These are phyloP conservation scores for Apodemus agrarius DNA, from an alignment of 2,797 vertebrate genomes.

Conservation along the genomic window DNA sequence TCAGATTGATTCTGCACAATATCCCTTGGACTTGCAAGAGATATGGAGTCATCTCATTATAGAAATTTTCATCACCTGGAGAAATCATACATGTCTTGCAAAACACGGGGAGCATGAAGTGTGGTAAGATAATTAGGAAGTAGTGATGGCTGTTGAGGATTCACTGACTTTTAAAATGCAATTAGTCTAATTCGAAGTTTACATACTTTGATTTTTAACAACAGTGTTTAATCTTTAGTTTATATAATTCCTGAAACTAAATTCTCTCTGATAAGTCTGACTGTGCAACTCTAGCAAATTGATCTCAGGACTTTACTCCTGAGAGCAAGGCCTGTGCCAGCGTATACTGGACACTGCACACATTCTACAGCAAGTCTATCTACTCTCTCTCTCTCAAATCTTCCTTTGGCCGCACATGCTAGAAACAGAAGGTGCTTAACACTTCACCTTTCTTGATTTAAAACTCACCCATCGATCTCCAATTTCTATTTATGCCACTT, in stretches of 20 bases:
- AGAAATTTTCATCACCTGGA: neutral
- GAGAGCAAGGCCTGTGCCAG: neutral
- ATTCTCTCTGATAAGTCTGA: neutral
- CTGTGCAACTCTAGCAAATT: neutral
- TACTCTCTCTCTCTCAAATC: neutral
- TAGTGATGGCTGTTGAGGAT: neutral
- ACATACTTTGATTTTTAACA: conserved; percentile 26
- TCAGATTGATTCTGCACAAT: neutral
- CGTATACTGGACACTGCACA: neutral
- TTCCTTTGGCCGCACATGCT: neutral
- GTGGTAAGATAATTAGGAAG: neutral
- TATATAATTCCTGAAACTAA: conserved; percentile 14
- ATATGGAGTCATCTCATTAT: too few species aligned
- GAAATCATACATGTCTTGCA: neutral
- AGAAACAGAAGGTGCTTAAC: neutral
- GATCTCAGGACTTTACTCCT: neutral
- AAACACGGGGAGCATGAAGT: neutral
- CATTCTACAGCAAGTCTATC: neutral
- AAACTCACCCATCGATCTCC: neutral
- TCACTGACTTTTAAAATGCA: conserved; percentile 30
- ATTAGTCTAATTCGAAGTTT: conserved; percentile 15
- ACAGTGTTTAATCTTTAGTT: neutral
- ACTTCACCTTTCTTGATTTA: neutral
- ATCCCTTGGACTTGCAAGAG: neutral
- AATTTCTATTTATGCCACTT: neutral